A percentile compares a stretch with the other conserved stretches of the same genome.
phyloP scores from a whole-genome alignment of 2,113 vertebrate genomes.

The Gopherus flavomarginatus region DNA sequence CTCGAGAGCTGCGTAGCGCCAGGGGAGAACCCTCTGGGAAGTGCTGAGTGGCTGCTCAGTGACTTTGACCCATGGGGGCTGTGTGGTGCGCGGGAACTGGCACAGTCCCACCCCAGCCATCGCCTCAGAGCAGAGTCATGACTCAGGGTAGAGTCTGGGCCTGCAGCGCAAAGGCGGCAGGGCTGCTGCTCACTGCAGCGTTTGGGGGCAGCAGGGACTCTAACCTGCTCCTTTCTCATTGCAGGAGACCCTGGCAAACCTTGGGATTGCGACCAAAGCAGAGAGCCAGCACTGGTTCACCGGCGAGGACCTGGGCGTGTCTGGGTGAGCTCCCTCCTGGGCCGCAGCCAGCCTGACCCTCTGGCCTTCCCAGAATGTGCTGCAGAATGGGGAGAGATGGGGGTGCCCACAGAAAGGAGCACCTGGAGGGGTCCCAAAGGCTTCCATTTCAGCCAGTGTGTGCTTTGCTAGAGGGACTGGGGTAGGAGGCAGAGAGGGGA shows the following conservation, averaged over 20 bases:
- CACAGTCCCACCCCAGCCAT: too few species aligned
- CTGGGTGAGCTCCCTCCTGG: slow-evolving; percentile 78
- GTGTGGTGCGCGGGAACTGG: too few species aligned
- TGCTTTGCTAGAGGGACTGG: too few species aligned
- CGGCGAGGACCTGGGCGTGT: slow-evolving; percentile 72
- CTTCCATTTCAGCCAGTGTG: neutral
- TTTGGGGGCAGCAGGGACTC: neutral
- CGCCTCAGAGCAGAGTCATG: too few species aligned
- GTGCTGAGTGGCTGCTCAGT: neutral
- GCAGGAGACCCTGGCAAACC: slow-evolving; percentile 85
- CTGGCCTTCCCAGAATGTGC: neutral
- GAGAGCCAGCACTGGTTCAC: slow-evolving; percentile 87
- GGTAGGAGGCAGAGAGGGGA: neutral
- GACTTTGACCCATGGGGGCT: too few species aligned
- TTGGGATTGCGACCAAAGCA: slow-evolving; percentile 79
- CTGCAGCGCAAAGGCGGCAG: neutral
- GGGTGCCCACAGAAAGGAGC: neutral
- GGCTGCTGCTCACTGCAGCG: too few species aligned
- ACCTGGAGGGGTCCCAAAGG: rapidly evolving
- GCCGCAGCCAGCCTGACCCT: neutral
- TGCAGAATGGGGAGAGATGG: neutral
- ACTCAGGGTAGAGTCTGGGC: neutral
- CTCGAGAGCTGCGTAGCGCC: neutral
- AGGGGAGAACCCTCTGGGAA: neutral
- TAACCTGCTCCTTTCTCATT: neutral